Conservation (phyloP, 2,888 invertebrate species). For the Tanaodytes sp. region DNA sequence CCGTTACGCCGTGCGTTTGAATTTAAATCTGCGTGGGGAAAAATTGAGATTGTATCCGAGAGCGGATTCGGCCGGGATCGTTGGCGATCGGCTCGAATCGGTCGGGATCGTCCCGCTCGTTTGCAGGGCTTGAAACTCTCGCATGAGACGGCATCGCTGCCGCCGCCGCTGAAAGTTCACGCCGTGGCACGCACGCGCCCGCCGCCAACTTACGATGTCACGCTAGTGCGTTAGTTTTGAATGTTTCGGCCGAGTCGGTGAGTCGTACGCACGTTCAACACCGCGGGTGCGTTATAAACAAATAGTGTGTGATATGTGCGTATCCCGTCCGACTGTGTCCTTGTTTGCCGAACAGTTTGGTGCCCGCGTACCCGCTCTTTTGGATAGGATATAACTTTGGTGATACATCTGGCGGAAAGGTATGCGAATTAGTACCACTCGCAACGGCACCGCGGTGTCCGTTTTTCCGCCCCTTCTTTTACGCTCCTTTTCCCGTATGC, state of each 20-base stretch:
- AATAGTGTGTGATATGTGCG: slow-evolving; percentile 34
- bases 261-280: slow-evolving; percentile 17
- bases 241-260: slow-evolving; percentile 34
- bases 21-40: neutral
- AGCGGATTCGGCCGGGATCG: neutral
- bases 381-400: slow-evolving; percentile 23
- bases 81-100: slow-evolving; percentile 11
- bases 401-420: slow-evolving; percentile 27
- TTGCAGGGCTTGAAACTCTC: neutral
- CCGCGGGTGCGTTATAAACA: slow-evolving; percentile 5
- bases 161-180: slow-evolving; percentile 40
- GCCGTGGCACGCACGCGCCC: slow-evolving; percentile 46
- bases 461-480: slow-evolving; percentile 16
- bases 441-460: slow-evolving; percentile 19
- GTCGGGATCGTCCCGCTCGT: slow-evolving; percentile 9
- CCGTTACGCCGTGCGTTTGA: no score
- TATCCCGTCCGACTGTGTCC: slow-evolving; percentile 9
- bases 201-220: slow-evolving; percentile 42
- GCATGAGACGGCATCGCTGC: slow-evolving; percentile 19
- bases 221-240: slow-evolving; percentile 44
- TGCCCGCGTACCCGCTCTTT: slow-evolving; percentile 8
- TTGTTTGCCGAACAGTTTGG: neutral
- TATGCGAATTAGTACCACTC: slow-evolving; percentile 37
- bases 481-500: slow-evolving; percentile 12
- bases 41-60: neutral